These are phyloP conservation scores for Tragelaphus scriptus DNA, from an alignment of 2,113 vertebrate species.

Conservation along the genomic window DNA sequence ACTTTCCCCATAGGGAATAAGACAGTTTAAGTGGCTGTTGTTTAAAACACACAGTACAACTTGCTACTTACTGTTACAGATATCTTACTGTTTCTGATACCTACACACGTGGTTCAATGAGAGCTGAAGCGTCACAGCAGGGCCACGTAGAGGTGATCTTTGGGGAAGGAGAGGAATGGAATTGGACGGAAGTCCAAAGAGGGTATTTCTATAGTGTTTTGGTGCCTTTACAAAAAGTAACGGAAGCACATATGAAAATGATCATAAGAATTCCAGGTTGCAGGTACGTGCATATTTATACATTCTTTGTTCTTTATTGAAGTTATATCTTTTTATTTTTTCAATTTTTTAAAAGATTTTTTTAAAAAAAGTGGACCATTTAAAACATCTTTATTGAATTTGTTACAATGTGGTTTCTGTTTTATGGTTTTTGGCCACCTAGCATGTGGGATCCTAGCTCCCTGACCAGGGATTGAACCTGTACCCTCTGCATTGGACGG, in stretches of 20 bases:
- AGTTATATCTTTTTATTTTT: background rate
- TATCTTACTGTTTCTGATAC: background rate
- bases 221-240: background rate
- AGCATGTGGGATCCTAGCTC: background rate
- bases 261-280: background rate
- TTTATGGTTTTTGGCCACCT: background rate
- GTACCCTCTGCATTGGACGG: background rate
- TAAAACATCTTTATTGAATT: background rate
- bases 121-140: fast-evolving
- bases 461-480: background rate
- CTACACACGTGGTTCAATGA: background rate
- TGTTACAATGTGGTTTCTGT: background rate
- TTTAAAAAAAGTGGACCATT: background rate
- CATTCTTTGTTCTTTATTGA: background rate
- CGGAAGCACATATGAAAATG: background rate
- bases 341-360: background rate
- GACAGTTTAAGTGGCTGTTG: background rate
- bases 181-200: background rate
- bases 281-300: background rate
- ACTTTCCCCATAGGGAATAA: background rate
- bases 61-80: background rate
- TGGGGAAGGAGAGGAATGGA: background rate
- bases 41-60: background rate
- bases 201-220: background rate
- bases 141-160: background rate